Evolutionary conservation across 2,888 invertebrate genomes (phyloP), one percentile per base, ranked within the genome.

Genomic region (Baronia brevicornis): DNA sequence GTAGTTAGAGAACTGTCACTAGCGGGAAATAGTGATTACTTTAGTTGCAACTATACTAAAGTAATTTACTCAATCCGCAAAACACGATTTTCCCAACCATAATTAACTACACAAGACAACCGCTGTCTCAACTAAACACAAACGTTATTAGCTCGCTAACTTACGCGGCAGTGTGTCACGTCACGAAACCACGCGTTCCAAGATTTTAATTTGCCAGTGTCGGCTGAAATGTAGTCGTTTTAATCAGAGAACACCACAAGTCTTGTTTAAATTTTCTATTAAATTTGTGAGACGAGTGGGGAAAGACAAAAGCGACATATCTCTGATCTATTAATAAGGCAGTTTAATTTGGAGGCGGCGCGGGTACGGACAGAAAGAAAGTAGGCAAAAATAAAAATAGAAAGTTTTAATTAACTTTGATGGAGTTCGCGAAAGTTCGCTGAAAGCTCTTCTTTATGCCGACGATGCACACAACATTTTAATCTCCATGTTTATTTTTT

Each of bases 251-350:
- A 56, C 51, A 60, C 59, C 65, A 46, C 62, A 56, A 55, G 56
- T 51, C 62, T 58, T 69, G 75, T 73, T 77, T 74, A 62, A 77
- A 78, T 79, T 80, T 79, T 74, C 77, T 74, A 78, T 79, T 82
- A 79, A 80, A 64, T 58, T 60, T 54, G 54, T 57, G 70, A 72
- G 68, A 70, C 58, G 62, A 60, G 64, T 51, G 64, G 53, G 59
- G 52, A 54, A 60, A 72, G 66, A 77, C 73, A 72, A 75, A 61
- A 67, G 66, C 61, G 53, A 73, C 71, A 68, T 78, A 82, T 80
- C 79, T 77, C 50, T 68, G 59, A 82, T 80, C 79, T 79, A 79
- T 82, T 80, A 82, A 80, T 79, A 78, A 75, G 70, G 64, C 66
- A 67, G 67, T 71, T 78, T 80, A 70, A 79, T 79, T 80, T 69